Conservation (phyloP, 1,140 invertebrate species). For the Drosophila kikkawai region DNA sequence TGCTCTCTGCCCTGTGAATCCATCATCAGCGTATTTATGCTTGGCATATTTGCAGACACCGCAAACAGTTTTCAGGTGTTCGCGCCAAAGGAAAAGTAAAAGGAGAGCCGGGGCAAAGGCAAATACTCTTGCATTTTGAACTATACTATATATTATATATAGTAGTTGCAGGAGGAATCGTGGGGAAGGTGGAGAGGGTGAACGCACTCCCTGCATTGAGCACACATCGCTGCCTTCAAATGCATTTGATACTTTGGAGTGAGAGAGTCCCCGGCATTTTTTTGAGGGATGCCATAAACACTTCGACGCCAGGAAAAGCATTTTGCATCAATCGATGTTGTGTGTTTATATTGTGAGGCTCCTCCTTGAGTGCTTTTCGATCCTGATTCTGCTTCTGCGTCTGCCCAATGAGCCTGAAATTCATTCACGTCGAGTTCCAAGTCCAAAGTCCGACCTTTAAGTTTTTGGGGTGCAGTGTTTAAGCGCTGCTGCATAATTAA, state of each 20-base stretch:
- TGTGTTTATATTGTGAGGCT: conserved; percentile 35
- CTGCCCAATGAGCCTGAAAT: conserved; percentile 62
- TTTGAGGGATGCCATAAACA: conserved; percentile 54
- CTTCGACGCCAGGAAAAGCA: conserved; percentile 60
- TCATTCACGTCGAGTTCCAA: conserved; percentile 22
- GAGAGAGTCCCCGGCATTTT: conserved; percentile 1
- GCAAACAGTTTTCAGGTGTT: conserved; percentile 63
- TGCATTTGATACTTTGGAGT: conserved; percentile 43
- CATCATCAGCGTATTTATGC: conserved; percentile 61
- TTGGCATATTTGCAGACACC: conserved; percentile 57
- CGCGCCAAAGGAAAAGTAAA: conserved; percentile 10
- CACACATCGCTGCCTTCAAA: conserved; percentile 71
- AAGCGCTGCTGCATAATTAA: conserved; percentile 46
- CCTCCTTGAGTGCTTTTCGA: conserved; percentile 61
- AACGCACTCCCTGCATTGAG: conserved; percentile 60
- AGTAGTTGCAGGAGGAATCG: conserved; percentile 32
- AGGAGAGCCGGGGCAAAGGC: conserved; percentile 28
- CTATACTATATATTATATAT: conserved; percentile 5
- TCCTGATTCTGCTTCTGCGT: conserved; percentile 12
- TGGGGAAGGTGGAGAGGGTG: conserved; percentile 3
- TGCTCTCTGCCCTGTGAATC: conserved; percentile 9
- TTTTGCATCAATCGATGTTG: conserved; percentile 42
- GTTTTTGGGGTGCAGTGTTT: conserved; percentile 25
- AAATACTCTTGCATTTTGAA: conserved; percentile 49
- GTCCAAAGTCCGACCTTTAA: conserved; percentile 24